Conservation (phyloP, 1,140 invertebrate species). For the Oncopeltus fasciatus region DNA sequence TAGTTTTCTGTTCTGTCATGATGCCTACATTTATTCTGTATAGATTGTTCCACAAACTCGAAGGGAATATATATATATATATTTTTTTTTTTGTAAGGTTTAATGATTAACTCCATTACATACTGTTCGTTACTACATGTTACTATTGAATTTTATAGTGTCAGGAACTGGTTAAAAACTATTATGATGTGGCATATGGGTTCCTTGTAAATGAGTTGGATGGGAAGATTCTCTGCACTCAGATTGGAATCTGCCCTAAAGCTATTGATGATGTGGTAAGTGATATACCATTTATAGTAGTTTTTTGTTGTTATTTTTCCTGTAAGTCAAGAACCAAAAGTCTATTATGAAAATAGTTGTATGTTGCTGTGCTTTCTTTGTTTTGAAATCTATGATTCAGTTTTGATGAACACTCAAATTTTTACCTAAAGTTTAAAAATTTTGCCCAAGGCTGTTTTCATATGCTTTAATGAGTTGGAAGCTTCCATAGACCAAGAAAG, state of each 20-base stretch:
- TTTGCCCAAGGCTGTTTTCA: too few species aligned
- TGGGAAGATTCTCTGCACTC: conserved; percentile 46
- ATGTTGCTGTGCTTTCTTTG: too few species aligned
- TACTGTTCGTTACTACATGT: not conserved
- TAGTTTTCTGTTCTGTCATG: too few species aligned
- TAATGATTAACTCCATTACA: not conserved
- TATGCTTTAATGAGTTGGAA: too few species aligned
- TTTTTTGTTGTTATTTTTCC: not conserved
- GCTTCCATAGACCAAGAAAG: too few species aligned
- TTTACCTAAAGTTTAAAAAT: too few species aligned
- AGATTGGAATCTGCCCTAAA: conserved; percentile 52
- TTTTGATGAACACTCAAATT: too few species aligned
- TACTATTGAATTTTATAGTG: conserved; percentile 33
- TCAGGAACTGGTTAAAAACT: conserved; percentile 56
- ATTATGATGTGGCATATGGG: conserved; percentile 56
- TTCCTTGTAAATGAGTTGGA: conserved; percentile 54
- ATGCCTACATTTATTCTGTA: too few species aligned
- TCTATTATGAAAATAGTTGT: too few species aligned
- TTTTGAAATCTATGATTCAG: too few species aligned
- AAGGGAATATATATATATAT: not conserved
- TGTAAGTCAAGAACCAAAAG: too few species aligned
- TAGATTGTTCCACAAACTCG: too few species aligned
- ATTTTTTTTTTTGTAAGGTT: not conserved
- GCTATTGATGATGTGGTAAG: not conserved
- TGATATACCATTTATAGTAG: not conserved